These are phyloP conservation scores for Deroptyus accipitrinus DNA, from an alignment of 2,113 vertebrate genomes.

Conservation along the genomic window DNA sequence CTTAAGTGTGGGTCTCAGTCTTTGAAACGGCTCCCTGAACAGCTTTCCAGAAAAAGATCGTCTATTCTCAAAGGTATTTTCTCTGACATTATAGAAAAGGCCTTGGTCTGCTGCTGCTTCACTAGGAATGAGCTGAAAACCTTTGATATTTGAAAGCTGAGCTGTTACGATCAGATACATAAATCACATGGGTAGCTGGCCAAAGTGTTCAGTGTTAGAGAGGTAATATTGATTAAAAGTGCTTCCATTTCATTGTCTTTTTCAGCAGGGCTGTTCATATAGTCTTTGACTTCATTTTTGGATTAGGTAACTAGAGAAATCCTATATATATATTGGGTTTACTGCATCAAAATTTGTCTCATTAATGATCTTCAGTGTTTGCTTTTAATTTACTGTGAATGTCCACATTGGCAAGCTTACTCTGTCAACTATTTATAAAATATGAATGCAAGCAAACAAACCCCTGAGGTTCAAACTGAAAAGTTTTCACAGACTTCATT, in stretches of 20 bases:
- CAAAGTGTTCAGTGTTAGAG: neutral
- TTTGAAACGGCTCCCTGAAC: neutral
- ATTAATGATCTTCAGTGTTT: neutral
- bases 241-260: neutral
- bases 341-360: neutral
- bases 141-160: slow-evolving; percentile 5
- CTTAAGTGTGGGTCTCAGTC: neutral
- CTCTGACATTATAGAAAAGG: neutral
- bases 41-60: neutral
- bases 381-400: neutral
- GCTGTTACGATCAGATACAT: neutral
- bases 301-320: neutral
- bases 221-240: neutral
- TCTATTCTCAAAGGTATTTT: neutral
- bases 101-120: neutral
- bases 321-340: rapidly evolving
- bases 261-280: neutral
- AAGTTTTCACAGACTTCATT: neutral
- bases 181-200: neutral
- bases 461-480: neutral
- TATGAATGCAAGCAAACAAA: slow-evolving; percentile 1
- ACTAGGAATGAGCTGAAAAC: neutral
- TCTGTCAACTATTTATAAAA: slow-evolving; percentile 23
- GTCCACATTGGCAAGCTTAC: neutral
- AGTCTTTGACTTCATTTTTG: neutral